These are phyloP conservation scores for Gymnoscelis rufifasciata DNA, from an alignment of 2,888 invertebrate species.

Conservation along the genomic window DNA sequence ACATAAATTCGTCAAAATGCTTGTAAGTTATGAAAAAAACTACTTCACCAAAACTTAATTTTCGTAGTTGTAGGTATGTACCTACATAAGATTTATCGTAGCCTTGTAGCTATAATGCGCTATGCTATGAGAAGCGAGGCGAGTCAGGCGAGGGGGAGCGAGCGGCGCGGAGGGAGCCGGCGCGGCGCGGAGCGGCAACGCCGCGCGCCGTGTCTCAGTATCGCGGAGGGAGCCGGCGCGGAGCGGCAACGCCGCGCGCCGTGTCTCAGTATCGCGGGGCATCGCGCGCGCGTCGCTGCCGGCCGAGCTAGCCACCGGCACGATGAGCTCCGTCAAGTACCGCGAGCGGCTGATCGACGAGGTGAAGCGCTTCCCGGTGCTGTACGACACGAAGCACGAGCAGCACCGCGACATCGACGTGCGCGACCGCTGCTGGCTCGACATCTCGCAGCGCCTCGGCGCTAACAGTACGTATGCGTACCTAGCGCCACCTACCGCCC, in stretches of 20 bases:
- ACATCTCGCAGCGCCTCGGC: slow-evolving; percentile 61
- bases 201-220: slow-evolving; percentile 56
- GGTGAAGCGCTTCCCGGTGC: slow-evolving; percentile 64
- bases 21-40: too few species aligned
- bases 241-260: slow-evolving; percentile 55
- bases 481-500: too few species aligned
- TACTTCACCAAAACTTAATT: too few species aligned
- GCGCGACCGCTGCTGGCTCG: slow-evolving; percentile 67
- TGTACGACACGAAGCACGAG: slow-evolving; percentile 69
- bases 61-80: too few species aligned
- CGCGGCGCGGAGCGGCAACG: slow-evolving; percentile 53
- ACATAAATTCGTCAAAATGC: too few species aligned
- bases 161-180: too few species aligned
- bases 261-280: slow-evolving; percentile 62
- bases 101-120: too few species aligned
- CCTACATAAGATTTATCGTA: too few species aligned
- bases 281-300: slow-evolving; percentile 43
- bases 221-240: too few species aligned
- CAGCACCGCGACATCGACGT: slow-evolving; percentile 65
- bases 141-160: too few species aligned
- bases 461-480: slow-evolving; percentile 55
- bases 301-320: slow-evolving; percentile 27
- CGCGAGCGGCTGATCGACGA: slow-evolving; percentile 66
- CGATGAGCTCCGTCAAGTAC: slow-evolving; percentile 46
- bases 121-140: too few species aligned